Conservation (phyloP, 2,888 invertebrate genomes). For the Spodoptera littoralis region DNA sequence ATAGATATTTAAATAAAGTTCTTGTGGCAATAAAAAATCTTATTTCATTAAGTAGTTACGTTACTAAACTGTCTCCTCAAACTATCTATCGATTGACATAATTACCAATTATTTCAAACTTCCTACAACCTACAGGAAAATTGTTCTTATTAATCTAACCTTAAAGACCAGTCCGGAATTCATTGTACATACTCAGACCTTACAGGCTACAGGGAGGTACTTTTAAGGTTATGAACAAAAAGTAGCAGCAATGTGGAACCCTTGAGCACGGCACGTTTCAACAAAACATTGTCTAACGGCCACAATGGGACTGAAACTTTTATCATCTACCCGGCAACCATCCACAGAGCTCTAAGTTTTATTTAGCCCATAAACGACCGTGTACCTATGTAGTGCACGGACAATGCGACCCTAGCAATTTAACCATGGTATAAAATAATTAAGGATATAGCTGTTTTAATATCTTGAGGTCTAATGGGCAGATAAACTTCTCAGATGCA, state of each 20-base stretch:
- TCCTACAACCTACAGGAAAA: no score
- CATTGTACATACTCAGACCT: no score
- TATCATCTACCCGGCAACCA: conserved; percentile 33
- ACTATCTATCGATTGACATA: no score
- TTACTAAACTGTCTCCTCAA: neutral
- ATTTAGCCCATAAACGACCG: conserved; percentile 18
- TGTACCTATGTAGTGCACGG: conserved; percentile 11
- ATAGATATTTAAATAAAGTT: neutral
- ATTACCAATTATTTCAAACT: no score
- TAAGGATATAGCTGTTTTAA: no score
- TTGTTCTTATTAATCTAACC: no score
- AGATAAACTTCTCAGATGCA: no score
- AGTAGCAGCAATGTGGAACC: conserved; percentile 12
- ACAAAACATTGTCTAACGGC: conserved; percentile 35
- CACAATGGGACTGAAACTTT: conserved; percentile 41
- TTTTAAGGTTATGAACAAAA: conserved; percentile 8
- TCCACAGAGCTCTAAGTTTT: conserved; percentile 28
- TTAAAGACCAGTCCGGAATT: no score
- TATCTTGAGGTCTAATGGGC: no score
- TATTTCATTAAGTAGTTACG: conserved; percentile 1
- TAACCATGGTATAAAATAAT: neutral
- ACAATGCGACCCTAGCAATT: neutral
- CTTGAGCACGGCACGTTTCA: conserved; percentile 24
- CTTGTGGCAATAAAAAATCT: neutral
- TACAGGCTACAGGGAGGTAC: no score